Percentiles rank a stretch among this genome's conserved stretches.
These are phyloP conservation scores for Athetis lepigone DNA, from an alignment of 2,888 invertebrate species.

Conservation along the genomic window DNA sequence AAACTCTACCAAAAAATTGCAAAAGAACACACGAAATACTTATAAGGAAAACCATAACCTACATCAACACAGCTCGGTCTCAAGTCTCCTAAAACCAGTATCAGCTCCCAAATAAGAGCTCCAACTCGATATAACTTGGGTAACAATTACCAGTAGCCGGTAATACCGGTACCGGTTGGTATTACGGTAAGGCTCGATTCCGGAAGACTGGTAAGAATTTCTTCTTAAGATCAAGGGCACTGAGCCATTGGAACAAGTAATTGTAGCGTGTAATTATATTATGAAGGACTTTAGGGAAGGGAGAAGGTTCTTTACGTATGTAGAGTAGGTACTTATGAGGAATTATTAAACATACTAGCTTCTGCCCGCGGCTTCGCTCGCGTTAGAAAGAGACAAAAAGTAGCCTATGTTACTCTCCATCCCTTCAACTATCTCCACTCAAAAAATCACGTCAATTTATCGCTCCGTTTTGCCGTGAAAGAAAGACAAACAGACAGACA, in stretches of 20 bases:
- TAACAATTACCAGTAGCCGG: slow-evolving; percentile 30
- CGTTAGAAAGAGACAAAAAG: too few species aligned
- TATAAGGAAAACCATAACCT: slow-evolving; percentile 1
- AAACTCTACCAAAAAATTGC: neutral
- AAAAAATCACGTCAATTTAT: too few species aligned
- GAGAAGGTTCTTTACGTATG: too few species aligned
- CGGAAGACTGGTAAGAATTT: slow-evolving; percentile 31
- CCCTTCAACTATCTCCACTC: too few species aligned
- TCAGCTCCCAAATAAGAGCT: neutral
- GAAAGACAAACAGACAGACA: too few species aligned
- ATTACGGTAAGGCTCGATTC: slow-evolving; percentile 7
- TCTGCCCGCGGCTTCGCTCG: too few species aligned
- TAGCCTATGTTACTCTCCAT: too few species aligned
- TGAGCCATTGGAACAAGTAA: slow-evolving; percentile 41
- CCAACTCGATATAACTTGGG: slow-evolving; percentile 11
- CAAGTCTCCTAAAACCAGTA: neutral
- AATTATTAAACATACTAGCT: too few species aligned
- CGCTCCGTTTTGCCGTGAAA: too few species aligned
- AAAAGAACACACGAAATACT: neutral
- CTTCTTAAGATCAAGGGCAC: slow-evolving; percentile 36
- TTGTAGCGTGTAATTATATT: slow-evolving; percentile 3
- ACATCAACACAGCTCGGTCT: slow-evolving; percentile 15
- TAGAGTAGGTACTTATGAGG: too few species aligned
- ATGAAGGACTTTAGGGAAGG: slow-evolving; percentile 15
- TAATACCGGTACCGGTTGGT: slow-evolving; percentile 24